A percentile compares a stretch with the other conserved stretches of the same genome.
Conservation (phyloP, 2,113 vertebrate species). For the Hystrix cristata region DNA sequence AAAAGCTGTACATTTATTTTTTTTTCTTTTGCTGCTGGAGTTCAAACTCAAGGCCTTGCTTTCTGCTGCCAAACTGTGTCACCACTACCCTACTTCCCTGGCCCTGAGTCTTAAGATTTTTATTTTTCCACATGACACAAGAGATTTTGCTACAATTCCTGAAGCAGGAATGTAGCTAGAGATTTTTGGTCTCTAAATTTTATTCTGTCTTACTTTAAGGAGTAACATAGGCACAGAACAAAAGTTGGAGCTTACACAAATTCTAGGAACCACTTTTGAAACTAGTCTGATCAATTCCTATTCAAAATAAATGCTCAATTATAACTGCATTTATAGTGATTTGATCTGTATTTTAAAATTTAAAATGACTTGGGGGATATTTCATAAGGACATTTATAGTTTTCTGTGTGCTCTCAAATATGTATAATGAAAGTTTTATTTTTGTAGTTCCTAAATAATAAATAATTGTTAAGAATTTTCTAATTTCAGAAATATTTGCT, state of each 20-base stretch:
- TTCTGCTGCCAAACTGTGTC: neutral
- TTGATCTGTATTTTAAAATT: constrained; percentile 55
- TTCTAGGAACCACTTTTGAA: neutral
- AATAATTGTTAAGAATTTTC: constrained; percentile 38
- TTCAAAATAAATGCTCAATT: constrained; percentile 4
- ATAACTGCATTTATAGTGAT: neutral
- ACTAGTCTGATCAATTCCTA: neutral
- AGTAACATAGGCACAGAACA: neutral
- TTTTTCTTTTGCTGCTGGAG: neutral
- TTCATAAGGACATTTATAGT: constrained; percentile 55
- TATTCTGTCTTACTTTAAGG: neutral
- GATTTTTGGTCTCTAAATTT: neutral
- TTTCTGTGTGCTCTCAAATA: constrained; percentile 59
- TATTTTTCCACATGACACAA: neutral
- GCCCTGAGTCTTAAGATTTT: neutral
- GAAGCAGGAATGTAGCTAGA: neutral
- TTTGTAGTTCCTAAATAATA: constrained; percentile 63
- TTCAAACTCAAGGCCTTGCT: neutral
- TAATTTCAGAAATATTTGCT: constrained; percentile 66
- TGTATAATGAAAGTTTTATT: constrained; percentile 70
- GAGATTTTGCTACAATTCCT: neutral
- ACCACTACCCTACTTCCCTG: neutral
- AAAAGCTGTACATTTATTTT: neutral
- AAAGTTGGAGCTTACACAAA: neutral
- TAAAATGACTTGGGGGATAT: constrained; percentile 53